phyloP scores from a whole-genome alignment of 2,888 invertebrate species.

The Macaria liturata region DNA sequence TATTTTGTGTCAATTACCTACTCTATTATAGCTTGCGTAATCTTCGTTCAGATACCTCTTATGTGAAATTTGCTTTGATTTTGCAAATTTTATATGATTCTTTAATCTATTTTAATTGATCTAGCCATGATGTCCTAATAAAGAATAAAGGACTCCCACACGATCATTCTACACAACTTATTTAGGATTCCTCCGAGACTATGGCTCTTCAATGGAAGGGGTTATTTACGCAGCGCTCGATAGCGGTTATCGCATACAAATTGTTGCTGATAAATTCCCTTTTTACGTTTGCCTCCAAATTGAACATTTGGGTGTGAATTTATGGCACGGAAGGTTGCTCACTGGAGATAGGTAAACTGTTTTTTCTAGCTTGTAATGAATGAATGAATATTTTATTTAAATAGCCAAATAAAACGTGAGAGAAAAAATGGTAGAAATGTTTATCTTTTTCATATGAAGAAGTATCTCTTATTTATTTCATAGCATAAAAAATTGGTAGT shows the following conservation, averaged over 20 bases:
- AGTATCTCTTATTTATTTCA: background rate
- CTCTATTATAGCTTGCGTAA: too few relatives aligned
- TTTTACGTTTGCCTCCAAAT: constrained; percentile 29
- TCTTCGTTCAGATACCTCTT: too few relatives aligned
- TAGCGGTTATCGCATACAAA: constrained; percentile 35
- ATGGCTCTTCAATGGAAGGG: constrained; percentile 22
- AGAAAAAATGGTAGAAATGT: constrained; percentile 5
- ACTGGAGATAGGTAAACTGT: constrained; percentile 19
- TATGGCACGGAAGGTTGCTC: constrained; percentile 20
- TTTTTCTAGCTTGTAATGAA: constrained; percentile 20
- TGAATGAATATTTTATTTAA: constrained; percentile 18
- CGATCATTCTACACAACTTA: constrained; percentile 26
- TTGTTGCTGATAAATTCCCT: constrained; percentile 31
- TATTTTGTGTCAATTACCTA: too few relatives aligned
- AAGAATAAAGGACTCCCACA: constrained; percentile 18
- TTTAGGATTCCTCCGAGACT: constrained; percentile 27
- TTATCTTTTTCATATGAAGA: background rate
- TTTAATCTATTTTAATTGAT: too few relatives aligned
- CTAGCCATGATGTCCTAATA: background rate
- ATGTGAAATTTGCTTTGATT: too few relatives aligned
- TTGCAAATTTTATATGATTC: too few relatives aligned
- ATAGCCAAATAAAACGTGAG: constrained; percentile 5
- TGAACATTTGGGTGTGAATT: constrained; percentile 27
- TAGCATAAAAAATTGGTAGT: background rate
- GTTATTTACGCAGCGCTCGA: constrained; percentile 33